Base-by-base conservation (phyloP, 2,797 vertebrate species). In the Phrynocephalus vlangalii region DNA sequence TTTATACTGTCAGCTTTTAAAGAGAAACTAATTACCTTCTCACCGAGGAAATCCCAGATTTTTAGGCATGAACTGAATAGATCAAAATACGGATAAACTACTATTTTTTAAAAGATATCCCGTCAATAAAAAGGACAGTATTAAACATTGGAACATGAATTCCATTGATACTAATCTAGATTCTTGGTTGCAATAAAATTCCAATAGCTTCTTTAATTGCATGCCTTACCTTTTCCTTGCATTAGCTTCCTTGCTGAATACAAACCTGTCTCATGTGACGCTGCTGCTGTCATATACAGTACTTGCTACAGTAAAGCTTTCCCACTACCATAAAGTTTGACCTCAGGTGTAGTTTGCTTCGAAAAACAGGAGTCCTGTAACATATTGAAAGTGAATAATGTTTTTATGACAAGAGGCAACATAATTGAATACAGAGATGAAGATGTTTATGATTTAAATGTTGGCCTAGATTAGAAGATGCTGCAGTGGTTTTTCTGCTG, bases 251-350 rank as follows among this genome's bases (percentile, higher is more conserved):
- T 26, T 86, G 44, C 28, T 92, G 68, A 75, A 86, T 73, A 44
- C 86, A 77, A 84, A 79, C 86, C 88, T 92, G 44, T 60, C 70
- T 68, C 80, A 89, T 82, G 28, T 86, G 52, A 84, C 0, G 75
- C 86, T 88, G 94, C 79, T 72, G 75, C 60, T 79, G 15, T 60
- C 4, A 56, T 66, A 44, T 33, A 56, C 8, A 18, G 28, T 33
- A 81, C 66, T 70, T 79, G 7, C 50, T 26, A 1, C 4, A 24
- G 6, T 44, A 60, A 87, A 83, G 30, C 10, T 63, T 52, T 68
- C 28, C 52, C 15, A 75, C 6, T 4, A 26, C 6, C 44, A 15
- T 60, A 81, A 44, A 48, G 28, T 24, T 60, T 11, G 52, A 48
- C 76, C 56, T 11, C 24, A 8, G 24, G 63, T 18, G 52, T 24